A percentile compares a stretch with the other conserved stretches of the same genome.
These are phyloP conservation scores for Lithophane socia DNA, from an alignment of 2,888 invertebrate species.

Conservation along the genomic window DNA sequence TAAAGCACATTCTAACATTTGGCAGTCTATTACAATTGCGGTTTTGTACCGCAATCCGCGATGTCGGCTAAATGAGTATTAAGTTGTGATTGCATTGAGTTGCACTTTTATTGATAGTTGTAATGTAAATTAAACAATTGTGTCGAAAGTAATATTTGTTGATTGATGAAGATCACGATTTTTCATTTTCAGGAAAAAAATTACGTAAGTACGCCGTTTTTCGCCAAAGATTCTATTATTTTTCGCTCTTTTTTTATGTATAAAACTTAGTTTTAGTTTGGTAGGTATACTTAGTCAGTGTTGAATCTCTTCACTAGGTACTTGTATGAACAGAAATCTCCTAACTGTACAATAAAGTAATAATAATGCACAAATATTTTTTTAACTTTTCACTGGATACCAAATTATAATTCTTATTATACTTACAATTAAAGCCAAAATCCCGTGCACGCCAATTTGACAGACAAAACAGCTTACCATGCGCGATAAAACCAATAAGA, in stretches of 20 bases:
- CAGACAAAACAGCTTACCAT: conserved; percentile 30
- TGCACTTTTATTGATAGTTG: not conserved
- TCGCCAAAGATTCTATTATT: not conserved
- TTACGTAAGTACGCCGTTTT: not conserved
- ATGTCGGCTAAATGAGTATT: conserved; percentile 26
- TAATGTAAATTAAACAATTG: not conserved
- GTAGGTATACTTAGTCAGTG: not conserved
- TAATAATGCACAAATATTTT: not conserved
- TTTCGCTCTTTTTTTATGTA: not conserved
- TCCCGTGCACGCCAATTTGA: conserved; percentile 8
- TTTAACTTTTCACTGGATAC: not conserved
- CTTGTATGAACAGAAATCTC: not conserved
- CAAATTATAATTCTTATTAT: not conserved
- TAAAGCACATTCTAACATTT: conserved; percentile 46
- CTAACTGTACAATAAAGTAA: not conserved
- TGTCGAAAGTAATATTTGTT: not conserved
- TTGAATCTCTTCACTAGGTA: no score
- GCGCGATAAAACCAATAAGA: conserved; percentile 39
- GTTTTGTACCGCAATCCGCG: conserved; percentile 33
- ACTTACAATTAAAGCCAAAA: conserved; percentile 15
- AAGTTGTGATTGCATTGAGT: not conserved
- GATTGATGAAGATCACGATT: not conserved
- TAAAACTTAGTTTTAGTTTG: not conserved
- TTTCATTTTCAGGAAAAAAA: not conserved
- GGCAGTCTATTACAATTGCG: conserved; percentile 32